Evolutionary conservation across 2,113 vertebrate species (phyloP).

Genomic region (Bettongia penicillata): DNA sequence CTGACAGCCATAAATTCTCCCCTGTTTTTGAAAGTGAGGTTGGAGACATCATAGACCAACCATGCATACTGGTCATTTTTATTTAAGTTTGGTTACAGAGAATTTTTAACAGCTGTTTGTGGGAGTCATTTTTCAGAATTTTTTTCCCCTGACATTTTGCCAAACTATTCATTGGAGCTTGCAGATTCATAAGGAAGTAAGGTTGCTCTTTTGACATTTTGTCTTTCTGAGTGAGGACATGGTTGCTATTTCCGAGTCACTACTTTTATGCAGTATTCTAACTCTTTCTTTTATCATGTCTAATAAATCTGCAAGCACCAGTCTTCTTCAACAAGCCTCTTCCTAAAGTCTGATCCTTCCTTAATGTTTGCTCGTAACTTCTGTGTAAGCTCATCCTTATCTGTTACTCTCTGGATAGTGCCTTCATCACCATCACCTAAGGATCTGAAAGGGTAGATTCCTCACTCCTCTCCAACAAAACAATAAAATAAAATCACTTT

Average conservation of each 20-base stretch:
- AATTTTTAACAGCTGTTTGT: neutral
- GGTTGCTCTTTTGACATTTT: neutral
- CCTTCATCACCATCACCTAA: neutral
- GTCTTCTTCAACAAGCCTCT: neutral
- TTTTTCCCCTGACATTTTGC: neutral
- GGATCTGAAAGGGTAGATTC: neutral
- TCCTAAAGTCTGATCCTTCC: neutral
- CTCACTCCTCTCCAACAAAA: neutral
- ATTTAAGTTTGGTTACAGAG: neutral
- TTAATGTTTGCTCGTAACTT: neutral
- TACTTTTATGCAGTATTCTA: neutral
- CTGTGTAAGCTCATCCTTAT: neutral
- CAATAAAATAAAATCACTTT: neutral
- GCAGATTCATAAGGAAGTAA: neutral
- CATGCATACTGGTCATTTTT: neutral
- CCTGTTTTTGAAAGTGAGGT: neutral
- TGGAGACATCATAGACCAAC: neutral
- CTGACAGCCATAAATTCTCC: neutral
- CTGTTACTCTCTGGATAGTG: neutral
- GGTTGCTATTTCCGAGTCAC: neutral
- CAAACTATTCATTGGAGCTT: neutral
- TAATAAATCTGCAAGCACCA: neutral
- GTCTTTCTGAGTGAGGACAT: neutral
- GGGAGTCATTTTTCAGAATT: neutral
- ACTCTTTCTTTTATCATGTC: neutral